Percentiles rank a stretch among this genome's conserved stretches.
Evolutionary conservation across 2,888 invertebrate species (phyloP).

Genomic region (Acrobasis consociella): DNA sequence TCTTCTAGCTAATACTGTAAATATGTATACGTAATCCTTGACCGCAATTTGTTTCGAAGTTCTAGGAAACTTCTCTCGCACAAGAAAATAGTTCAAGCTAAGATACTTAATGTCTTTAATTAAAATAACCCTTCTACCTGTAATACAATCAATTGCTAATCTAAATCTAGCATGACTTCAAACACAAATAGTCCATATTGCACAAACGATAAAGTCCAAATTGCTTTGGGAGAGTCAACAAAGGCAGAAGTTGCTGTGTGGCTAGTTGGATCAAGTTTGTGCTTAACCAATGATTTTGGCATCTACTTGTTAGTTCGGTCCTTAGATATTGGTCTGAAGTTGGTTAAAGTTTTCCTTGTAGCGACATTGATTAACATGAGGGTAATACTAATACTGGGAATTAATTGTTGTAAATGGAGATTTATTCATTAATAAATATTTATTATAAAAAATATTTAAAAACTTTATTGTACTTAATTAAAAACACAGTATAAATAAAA

Average conservation of each 20-base stretch:
- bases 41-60: neutral
- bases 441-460: too few relatives aligned
- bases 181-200: neutral
- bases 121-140: neutral
- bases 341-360: constrained; percentile 39
- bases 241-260: constrained; percentile 21
- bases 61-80: neutral
- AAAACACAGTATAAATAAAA: too few relatives aligned
- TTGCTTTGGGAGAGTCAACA: neutral
- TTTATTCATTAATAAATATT: too few relatives aligned
- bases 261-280: constrained; percentile 45
- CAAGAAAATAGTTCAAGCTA: neutral
- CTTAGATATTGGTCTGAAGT: constrained; percentile 48
- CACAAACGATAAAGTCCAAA: neutral
- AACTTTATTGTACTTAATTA: too few relatives aligned
- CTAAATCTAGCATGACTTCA: neutral
- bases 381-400: constrained; percentile 1
- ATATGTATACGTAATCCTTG: too few relatives aligned
- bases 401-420: too few relatives aligned
- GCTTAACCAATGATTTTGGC: constrained; percentile 55
- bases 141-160: neutral
- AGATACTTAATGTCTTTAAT: neutral
- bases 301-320: constrained; percentile 65
- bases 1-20: too few relatives aligned
- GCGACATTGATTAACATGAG: constrained; percentile 28